A percentile compares a stretch with the other conserved stretches of the same genome.
These are phyloP conservation scores for Conopomorpha cramerella DNA, from an alignment of 1,140 invertebrate species.

Conservation along the genomic window DNA sequence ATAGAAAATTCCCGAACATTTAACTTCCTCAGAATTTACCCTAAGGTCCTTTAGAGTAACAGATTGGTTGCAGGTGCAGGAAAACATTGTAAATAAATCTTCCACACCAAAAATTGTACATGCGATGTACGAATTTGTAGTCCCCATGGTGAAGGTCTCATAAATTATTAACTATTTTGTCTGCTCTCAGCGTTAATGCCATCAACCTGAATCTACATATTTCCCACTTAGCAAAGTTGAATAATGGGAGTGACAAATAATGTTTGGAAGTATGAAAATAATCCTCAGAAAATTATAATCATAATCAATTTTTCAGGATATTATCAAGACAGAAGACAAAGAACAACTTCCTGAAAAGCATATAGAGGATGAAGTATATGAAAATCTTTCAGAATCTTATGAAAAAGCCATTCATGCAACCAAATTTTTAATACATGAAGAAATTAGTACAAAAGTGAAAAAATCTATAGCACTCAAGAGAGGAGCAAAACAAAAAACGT, in stretches of 20 bases:
- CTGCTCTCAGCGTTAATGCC: no score
- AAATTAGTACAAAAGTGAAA: conserved; percentile 8
- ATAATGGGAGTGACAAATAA: background rate
- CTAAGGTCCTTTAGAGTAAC: no score
- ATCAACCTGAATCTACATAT: no score
- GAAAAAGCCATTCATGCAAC: conserved; percentile 25
- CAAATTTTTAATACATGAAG: conserved; percentile 14
- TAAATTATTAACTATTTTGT: background rate
- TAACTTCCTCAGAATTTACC: no score
- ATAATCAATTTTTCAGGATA: conserved; percentile 15
- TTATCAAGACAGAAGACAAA: conserved; percentile 11
- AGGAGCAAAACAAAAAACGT: background rate
- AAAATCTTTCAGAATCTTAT: conserved; percentile 25
- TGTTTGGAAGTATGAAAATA: background rate
- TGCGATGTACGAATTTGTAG: no score
- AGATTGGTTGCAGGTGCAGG: no score
- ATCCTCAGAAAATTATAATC: background rate
- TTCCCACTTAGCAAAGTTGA: background rate
- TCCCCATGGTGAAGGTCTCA: no score
- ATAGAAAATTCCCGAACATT: no score
- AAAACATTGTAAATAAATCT: no score
- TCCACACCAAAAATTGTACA: no score
- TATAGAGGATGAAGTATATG: conserved; percentile 24
- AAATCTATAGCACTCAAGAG: conserved; percentile 8
- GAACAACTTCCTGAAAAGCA: conserved; percentile 14